Base-by-base conservation (phyloP, 2,888 invertebrate genomes). In the Philhelius pedissequus region DNA sequence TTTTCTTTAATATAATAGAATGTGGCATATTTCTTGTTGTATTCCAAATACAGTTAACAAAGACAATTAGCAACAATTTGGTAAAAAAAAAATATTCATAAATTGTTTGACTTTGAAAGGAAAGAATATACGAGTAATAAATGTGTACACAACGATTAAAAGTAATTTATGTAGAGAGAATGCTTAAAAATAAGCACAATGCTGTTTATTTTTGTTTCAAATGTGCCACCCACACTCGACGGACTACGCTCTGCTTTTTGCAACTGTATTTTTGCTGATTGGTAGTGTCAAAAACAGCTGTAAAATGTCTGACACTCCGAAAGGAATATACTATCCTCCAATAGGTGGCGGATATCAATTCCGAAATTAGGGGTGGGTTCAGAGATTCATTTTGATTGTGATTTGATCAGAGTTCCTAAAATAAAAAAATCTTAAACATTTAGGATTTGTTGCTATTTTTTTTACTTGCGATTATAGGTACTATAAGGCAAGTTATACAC, bases 161-260 rank as follows among this genome's bases (percentile, higher is more conserved):
- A 64, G 64, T 64, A 64, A 64, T 48, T 64, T 64, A 22, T 48
- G 22, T 35, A 3, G 64, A 48, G 48, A 48, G 35, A 56, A 73
- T 77, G 74, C 66, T 83, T 78, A 79, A 79, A 83, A 69, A 83
- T 83, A 83, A 79, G 25, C 82, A 74, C 70, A 13, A 56, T 50
- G 40, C 40, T 83, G 83, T 83, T 83, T 83, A 83, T 83, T 83
- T 83, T 83, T 52, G 69, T 74, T 83, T 75, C 45, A 58, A 74
- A 69, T 56, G 62, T 62, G 50, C 79, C 83, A 79, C 83, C 79
- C 79, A 78, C 79, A 32, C 64, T 22, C 1, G n/a, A 11, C 20
- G n/a, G n/a, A n/a, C n/a, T n/a, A 64, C 64, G 64, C 64, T n/a
- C n/a, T n/a, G n/a, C n/a, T n/a, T n/a, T n/a, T n/a, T n/a, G n/a